Base-by-base conservation (phyloP, 2,797 vertebrate species). In the Hozukius guyotensis region DNA sequence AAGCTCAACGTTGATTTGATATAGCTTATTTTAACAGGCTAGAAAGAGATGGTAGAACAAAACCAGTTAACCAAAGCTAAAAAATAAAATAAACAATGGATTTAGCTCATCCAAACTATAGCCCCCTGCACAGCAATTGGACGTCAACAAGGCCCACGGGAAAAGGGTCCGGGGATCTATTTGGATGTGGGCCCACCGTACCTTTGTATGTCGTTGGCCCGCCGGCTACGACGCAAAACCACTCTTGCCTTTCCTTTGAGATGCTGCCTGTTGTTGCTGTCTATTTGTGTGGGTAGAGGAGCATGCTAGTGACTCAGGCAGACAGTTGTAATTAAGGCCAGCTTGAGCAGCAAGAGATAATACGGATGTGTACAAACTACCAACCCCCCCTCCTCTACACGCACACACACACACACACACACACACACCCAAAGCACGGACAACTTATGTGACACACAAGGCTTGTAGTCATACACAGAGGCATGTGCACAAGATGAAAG, bases 301-400 rank as follows among this genome's bases (percentile, higher is more conserved):
- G 89, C 82, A 76, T 82, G 83, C 82, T 86, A 81, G 87, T 92
- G 87, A 94, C 87, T 93, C 89, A 89, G 85, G 82, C 88, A 93
- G 91, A 89, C 93, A 93, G 87, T 89, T 83, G 83, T 92, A 93
- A 93, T 94, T 92, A 92, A 92, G 86, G 88, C 82, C 86, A 87
- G 87, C 86, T 89, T 91, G 83, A 92, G 86, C 86, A 89, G 87
- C 73, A 81, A 83, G 84, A 93, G 88, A 93, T 89, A 91, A 93
- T 90, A 86, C n/a, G 77, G 83, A 87, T 91, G 89, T 92, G 88
- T 89, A 77, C 84, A 87, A 90, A 84, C 82, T 90, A 85, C 77
- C 69, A 80, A 67, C 31, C 29, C 77, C 66, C 75, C 56, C 14
- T 13, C 25, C 22, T 55, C 38, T 29, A 22, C 42, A 20, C 34